Conservation (phyloP, 2,797 vertebrate genomes). For the Varecia variegata region DNA sequence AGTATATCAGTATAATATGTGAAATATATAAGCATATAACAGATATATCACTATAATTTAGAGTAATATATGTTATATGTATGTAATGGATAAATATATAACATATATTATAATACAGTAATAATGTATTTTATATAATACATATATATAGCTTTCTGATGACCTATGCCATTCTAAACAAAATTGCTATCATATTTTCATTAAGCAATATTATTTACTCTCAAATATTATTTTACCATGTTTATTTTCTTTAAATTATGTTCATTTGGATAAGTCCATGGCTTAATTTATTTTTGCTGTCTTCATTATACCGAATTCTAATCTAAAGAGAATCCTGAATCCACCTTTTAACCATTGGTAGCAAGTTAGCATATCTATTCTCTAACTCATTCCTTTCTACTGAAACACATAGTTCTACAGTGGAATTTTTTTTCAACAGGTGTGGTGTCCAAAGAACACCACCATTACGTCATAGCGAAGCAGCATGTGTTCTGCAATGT, state of each 20-base stretch:
- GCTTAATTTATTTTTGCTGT: background rate
- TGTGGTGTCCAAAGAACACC: background rate
- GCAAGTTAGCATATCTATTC: background rate
- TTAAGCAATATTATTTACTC: background rate
- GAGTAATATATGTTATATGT: background rate
- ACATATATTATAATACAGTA: background rate
- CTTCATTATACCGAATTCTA: background rate
- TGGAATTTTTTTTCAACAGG: background rate
- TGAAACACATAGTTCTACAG: background rate
- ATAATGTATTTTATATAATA: background rate
- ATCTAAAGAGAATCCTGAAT: background rate
- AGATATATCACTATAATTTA: background rate
- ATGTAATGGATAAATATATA: background rate
- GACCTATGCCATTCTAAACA: background rate
- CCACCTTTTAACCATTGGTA: background rate
- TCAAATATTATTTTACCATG: background rate
- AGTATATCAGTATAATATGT: background rate
- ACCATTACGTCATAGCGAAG: background rate
- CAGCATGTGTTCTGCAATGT: background rate
- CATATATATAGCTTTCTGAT: background rate
- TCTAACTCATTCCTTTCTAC: background rate
- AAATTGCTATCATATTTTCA: background rate
- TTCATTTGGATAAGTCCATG: background rate
- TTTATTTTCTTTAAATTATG: background rate
- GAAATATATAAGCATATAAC: background rate